These are phyloP conservation scores for Tinea pellionella DNA, from an alignment of 2,888 invertebrate species.

Conservation along the genomic window DNA sequence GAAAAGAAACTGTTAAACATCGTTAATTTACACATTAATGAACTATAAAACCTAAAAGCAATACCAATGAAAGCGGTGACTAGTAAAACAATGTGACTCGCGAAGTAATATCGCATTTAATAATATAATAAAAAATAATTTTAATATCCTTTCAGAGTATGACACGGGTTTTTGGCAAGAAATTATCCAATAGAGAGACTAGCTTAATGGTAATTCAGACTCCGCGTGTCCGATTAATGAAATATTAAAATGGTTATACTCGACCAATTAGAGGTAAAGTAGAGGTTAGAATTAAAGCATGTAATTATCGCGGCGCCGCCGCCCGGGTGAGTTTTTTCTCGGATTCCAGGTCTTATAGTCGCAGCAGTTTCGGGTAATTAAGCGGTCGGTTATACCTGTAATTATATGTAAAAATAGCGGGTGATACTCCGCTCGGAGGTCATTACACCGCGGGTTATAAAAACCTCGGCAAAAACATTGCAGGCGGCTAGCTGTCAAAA, in stretches of 20 bases:
- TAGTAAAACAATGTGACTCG: neutral
- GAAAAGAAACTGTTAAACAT: neutral
- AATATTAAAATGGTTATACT: neutral
- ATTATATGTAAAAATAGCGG: constrained; percentile 42
- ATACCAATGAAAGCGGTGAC: neutral
- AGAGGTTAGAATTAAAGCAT: neutral
- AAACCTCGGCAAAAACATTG: constrained; percentile 17
- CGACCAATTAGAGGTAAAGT: neutral
- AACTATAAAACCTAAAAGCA: neutral
- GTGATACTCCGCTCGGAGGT: constrained; percentile 23
- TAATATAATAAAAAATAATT: neutral
- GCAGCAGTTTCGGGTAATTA: constrained; percentile 57
- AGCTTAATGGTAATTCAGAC: neutral
- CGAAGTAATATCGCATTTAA: neutral
- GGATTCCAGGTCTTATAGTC: constrained; percentile 35
- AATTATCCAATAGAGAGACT: constrained; percentile 5
- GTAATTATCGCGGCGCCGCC: constrained; percentile 29
- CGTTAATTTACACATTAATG: neutral
- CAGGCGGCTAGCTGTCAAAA: constrained; percentile 55
- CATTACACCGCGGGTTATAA: neutral
- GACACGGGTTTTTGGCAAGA: neutral
- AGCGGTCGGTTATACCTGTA: constrained; percentile 51
- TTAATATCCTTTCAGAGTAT: neutral
- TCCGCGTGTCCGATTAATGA: neutral
- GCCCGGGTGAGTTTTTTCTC: constrained; percentile 42